Conservation (phyloP, 2,888 invertebrate genomes). For the Ochropleura plecta region DNA sequence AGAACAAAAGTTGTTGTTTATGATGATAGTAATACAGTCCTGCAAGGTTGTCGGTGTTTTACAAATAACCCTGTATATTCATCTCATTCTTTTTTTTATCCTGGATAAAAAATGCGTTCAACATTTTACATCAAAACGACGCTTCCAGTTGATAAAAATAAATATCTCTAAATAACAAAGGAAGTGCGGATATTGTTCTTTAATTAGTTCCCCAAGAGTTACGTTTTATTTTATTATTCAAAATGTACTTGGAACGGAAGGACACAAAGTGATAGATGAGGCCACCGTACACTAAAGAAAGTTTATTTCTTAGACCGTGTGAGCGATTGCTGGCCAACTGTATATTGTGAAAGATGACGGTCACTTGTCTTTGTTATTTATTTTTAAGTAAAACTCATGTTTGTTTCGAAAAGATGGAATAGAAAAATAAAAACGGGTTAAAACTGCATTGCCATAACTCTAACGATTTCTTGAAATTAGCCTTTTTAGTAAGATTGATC, state of each 20-base stretch:
- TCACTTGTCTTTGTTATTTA: constrained; percentile 28
- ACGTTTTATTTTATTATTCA: constrained; percentile 38
- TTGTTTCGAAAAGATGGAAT: not conserved
- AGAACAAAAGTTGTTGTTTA: too few relatives aligned
- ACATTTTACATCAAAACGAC: constrained; percentile 10
- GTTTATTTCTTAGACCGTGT: constrained; percentile 25
- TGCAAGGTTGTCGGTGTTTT: too few relatives aligned
- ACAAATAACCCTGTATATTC: too few relatives aligned
- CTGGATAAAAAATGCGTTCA: not conserved
- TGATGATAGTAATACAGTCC: too few relatives aligned
- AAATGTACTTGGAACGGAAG: constrained; percentile 28
- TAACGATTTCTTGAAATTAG: not conserved
- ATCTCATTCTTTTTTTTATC: too few relatives aligned
- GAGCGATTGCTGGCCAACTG: constrained; percentile 28
- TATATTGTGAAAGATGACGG: constrained; percentile 38
- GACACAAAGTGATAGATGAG: constrained; percentile 54
- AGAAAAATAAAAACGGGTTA: not conserved
- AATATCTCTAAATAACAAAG: constrained; percentile 39
- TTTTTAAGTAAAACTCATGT: constrained; percentile 5
- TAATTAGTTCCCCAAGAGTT: constrained; percentile 41
- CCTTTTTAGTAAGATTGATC: constrained; percentile 8
- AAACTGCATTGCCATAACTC: too few relatives aligned
- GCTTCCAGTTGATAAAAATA: constrained; percentile 1
- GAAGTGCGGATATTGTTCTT: constrained; percentile 36
- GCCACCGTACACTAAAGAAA: constrained; percentile 13